Base-by-base conservation (phyloP, 92 coral and sea anemone genomes). In the Parazoanthus darwini region DNA sequence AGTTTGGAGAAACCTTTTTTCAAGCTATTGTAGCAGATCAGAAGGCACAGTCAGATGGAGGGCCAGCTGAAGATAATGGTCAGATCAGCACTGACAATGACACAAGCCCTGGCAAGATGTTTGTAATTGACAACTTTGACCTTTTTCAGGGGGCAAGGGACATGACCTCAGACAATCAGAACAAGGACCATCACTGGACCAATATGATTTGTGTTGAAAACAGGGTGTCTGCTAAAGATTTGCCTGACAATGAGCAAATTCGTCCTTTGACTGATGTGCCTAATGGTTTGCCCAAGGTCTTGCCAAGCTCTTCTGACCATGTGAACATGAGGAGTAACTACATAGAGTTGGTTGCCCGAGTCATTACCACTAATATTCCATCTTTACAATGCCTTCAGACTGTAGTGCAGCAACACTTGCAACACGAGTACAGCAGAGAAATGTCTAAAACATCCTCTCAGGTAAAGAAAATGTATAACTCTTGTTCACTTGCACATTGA, bases 121-220 rank as follows among this genome's bases (percentile, higher is more conserved):
- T 85, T 85, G 88, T 85, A 15, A 79, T 85, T n/a, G 88, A 85
- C 67, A 85, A 85, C 81, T 85, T 77, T 56, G 88, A 85, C 72
- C 43, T 85, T 20, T 48, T 38, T 16, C 88, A 85, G 43, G 80
- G 43, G 46, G 81, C 66, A 10, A 59, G 81, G 68, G 80, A 85
- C 66, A 85, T 85, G 88, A 85, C 88, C 10, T 46, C 74, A 26
- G 88, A 85, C 9, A 77, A 85, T 73, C 88, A 85, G 70, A 85
- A 85, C 67, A 85, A 77, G 4, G 81, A 85, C 80, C 75, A 71
- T 50, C 88, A 85, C 38, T 85, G 88, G 88, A 77, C 77, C 18
- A 85, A 85, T 51, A 79, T 68, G 65, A 85, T 48, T 70, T 51
- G 77, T 39, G 88, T 85, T 11, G 43, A 74, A 43, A 74, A 50